Evolutionary conservation across 2,797 vertebrate genomes (phyloP).

Genomic region (Platyrinchus mystaceus): DNA sequence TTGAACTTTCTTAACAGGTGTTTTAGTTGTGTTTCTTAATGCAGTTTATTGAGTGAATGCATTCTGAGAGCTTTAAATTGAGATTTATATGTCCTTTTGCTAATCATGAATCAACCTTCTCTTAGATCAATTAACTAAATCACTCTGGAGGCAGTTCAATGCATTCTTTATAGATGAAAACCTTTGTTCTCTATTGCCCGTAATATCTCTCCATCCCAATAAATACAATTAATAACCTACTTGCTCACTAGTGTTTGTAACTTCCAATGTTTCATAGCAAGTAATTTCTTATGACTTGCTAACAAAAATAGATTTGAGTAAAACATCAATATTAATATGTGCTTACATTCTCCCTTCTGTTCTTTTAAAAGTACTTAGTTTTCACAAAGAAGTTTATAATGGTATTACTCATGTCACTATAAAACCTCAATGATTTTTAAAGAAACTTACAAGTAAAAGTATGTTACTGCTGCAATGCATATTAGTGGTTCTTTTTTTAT

Average conservation of each 20-base stretch:
- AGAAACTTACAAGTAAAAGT: neutral
- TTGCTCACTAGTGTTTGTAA: constrained; percentile 37
- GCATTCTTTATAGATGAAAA: constrained; percentile 68
- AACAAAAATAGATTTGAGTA: constrained; percentile 57
- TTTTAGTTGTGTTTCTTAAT: constrained; percentile 29
- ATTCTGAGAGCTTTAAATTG: constrained; percentile 65
- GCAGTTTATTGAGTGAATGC: constrained; percentile 37
- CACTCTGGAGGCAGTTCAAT: constrained; percentile 57
- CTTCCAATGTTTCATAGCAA: constrained; percentile 33
- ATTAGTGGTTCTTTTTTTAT: neutral
- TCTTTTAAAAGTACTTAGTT: constrained; percentile 46
- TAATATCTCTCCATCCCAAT: constrained; percentile 57
- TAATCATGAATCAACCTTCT: constrained; percentile 71
- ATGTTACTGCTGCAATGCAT: neutral
- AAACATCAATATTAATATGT: constrained; percentile 61
- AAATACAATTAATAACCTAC: constrained; percentile 65
- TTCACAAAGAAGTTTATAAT: constrained; percentile 40
- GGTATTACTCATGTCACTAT: neutral
- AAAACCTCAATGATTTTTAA: neutral
- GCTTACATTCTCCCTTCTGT: neutral
- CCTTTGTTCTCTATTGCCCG: constrained; percentile 57
- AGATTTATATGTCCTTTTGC: constrained; percentile 74
- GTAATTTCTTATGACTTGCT: constrained; percentile 55
- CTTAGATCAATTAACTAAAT: constrained; percentile 75
- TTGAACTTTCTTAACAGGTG: constrained; percentile 7